Percentiles rank a stretch among this genome's conserved stretches.
phyloP scores from a whole-genome alignment of 2,113 vertebrate species.

The Lathamus discolor region DNA sequence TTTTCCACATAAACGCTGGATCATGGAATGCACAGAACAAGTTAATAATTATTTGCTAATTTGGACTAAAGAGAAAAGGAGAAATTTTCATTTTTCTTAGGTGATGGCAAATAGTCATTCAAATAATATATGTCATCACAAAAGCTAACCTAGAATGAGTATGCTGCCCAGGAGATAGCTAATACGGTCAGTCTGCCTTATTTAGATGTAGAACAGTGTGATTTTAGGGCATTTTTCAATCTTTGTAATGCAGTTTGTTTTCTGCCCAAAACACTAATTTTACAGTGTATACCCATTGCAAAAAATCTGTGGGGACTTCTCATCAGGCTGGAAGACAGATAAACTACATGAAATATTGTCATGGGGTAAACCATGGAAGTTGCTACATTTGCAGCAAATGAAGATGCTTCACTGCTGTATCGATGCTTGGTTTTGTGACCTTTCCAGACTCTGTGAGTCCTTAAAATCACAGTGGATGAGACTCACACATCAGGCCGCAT shows the following conservation, averaged over 20 bases:
- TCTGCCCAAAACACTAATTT: neutral
- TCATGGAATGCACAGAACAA: neutral
- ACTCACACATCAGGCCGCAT: fast-evolving
- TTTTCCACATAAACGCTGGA: neutral
- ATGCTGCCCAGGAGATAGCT: neutral
- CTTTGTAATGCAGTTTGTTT: neutral
- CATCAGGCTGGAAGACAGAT: neutral
- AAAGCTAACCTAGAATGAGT: neutral
- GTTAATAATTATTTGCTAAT: neutral
- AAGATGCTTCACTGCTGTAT: neutral
- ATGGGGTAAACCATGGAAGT: neutral
- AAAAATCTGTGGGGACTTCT: neutral
- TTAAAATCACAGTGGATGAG: neutral
- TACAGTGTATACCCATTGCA: neutral
- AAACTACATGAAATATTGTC: neutral
- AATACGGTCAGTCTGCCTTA: neutral
- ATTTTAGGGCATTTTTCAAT: neutral
- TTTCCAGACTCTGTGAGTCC: neutral
- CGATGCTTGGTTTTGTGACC: neutral
- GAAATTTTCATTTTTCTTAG: neutral
- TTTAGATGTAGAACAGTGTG: neutral
- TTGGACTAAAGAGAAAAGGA: neutral
- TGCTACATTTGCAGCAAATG: neutral
- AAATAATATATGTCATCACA: neutral
- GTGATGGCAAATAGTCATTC: neutral